phyloP scores from a whole-genome alignment of 2,797 vertebrate species.

The Falco columbarius region DNA sequence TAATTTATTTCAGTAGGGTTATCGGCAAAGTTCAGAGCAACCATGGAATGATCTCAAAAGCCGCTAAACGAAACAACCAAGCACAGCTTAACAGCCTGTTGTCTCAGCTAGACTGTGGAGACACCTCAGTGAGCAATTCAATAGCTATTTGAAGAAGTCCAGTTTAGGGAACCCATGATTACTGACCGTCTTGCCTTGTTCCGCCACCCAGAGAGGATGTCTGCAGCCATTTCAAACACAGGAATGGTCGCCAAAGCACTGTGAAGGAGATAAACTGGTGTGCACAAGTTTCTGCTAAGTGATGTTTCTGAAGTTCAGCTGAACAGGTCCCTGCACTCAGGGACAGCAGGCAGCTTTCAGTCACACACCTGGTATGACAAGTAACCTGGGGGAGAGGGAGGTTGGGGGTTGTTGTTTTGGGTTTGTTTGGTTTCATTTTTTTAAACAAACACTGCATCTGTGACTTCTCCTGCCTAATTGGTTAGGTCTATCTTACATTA shows the following conservation, averaged over 20 bases:
- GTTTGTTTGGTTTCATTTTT: neutral
- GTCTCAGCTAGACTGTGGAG: neutral
- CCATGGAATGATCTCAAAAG: neutral
- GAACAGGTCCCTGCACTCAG: neutral
- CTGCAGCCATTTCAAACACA: neutral
- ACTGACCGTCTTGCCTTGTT: neutral
- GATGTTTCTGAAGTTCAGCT: neutral
- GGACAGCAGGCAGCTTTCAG: neutral
- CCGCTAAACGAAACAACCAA: neutral
- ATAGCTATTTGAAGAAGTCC: neutral
- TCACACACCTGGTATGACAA: fast-evolving
- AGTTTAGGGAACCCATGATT: neutral
- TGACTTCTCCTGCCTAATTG: neutral
- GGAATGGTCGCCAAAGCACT: neutral
- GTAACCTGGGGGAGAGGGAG: too few relatives aligned
- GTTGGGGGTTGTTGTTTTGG: neutral
- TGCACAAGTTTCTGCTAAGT: neutral
- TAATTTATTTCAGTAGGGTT: neutral
- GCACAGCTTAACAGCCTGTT: neutral
- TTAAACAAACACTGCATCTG: neutral
- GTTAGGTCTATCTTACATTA: neutral
- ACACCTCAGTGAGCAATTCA: neutral
- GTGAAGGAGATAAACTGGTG: neutral
- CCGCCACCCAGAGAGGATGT: neutral
- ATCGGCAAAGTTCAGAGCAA: neutral